Conservation (phyloP, 2,113 vertebrate species). For the Amphilophus citrinellus region DNA sequence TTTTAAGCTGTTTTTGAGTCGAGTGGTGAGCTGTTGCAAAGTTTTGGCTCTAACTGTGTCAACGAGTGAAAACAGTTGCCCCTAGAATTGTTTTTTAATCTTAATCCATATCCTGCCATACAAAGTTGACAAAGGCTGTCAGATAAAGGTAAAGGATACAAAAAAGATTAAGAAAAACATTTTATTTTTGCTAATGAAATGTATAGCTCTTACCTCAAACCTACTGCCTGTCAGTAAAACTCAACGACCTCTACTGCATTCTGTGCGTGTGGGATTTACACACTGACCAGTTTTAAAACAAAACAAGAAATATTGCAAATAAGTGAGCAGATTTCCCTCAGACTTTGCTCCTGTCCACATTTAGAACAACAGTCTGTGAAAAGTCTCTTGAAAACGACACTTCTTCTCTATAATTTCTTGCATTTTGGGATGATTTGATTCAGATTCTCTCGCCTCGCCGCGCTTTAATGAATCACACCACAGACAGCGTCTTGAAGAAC, state of each 20-base stretch:
- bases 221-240: not conserved
- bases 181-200: not conserved
- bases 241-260: not conserved
- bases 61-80: not conserved
- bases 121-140: not conserved
- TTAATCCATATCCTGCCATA: not conserved
- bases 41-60: not conserved
- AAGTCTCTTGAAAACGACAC: not conserved
- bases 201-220: not conserved
- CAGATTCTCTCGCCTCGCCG: not conserved
- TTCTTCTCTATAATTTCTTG: not conserved
- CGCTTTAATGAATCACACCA: not conserved
- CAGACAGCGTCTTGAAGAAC: not conserved
- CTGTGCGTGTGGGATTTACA: not conserved
- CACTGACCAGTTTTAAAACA: not conserved
- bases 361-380: not conserved
- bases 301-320: not conserved
- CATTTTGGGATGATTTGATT: not conserved
- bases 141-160: not conserved
- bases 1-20: too few species aligned
- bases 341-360: not conserved
- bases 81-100: not conserved
- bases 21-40: too few species aligned
- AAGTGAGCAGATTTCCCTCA: not conserved
- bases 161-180: not conserved